phyloP scores from a whole-genome alignment of 2,888 invertebrate genomes.

The Trachelus iudaicus region DNA sequence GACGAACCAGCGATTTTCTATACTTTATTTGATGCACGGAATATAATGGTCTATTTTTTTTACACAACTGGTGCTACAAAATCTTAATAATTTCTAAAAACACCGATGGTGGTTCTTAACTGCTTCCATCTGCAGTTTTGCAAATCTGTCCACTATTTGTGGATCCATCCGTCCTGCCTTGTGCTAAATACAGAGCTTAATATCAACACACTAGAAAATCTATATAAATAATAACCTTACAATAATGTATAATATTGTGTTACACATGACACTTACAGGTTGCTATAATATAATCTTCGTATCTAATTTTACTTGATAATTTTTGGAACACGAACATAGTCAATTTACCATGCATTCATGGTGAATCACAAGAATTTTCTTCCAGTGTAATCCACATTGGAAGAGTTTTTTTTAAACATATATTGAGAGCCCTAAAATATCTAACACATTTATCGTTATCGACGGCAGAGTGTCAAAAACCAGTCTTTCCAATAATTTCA shows the following conservation, averaged over 20 bases:
- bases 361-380: too few species aligned
- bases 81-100: not conserved
- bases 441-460: not conserved
- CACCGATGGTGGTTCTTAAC: not conserved
- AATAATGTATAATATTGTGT: not conserved
- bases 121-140: not conserved
- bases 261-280: not conserved
- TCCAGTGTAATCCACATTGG: too few species aligned
- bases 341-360: too few species aligned
- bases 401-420: too few species aligned
- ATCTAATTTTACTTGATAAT: not conserved
- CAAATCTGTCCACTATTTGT: not conserved
- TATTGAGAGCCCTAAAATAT: not conserved
- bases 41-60: not conserved
- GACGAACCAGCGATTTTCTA: not conserved
- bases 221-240: not conserved
- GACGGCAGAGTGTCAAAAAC: too few species aligned
- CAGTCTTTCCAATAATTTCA: not conserved
- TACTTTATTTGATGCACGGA: not conserved
- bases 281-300: not conserved
- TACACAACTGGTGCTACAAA: not conserved
- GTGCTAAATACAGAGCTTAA: not conserved
- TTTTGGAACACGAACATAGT: too few species aligned
- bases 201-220: slow-evolving; percentile 4
- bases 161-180: not conserved